Percentiles rank a stretch among this genome's conserved stretches.
Conservation (phyloP, 2,888 invertebrate genomes). For the Orthonychiurus folsomi region DNA sequence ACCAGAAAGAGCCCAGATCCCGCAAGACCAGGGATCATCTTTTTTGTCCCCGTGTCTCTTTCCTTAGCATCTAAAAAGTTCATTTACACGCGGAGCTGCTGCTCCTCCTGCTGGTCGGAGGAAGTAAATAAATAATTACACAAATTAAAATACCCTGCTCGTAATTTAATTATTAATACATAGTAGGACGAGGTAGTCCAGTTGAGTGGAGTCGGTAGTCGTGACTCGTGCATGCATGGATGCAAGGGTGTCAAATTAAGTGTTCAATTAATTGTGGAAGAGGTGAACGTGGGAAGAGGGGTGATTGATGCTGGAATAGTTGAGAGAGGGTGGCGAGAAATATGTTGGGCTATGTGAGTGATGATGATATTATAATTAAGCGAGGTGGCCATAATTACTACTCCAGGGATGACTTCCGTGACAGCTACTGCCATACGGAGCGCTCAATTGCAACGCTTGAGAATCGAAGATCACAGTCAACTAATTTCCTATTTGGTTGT, state of each 20-base stretch:
- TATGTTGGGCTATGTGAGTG: background rate
- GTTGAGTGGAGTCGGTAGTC: too few relatives aligned
- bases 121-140: background rate
- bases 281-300: too few relatives aligned
- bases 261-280: too few relatives aligned
- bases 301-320: too few relatives aligned
- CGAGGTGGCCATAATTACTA: background rate
- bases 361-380: constrained; percentile 1
- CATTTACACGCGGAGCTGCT: too few relatives aligned
- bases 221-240: too few relatives aligned
- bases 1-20: background rate
- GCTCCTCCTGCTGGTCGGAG: too few relatives aligned
- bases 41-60: too few relatives aligned
- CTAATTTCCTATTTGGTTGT: constrained; percentile 69
- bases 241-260: too few relatives aligned
- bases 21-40: background rate
- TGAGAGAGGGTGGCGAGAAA: too few relatives aligned
- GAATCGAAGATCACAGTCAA: constrained; percentile 51
- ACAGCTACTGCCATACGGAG: constrained; percentile 89
- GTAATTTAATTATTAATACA: background rate
- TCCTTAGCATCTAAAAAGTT: too few relatives aligned
- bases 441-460: constrained; percentile 70
- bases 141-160: background rate
- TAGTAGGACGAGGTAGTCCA: too few relatives aligned
- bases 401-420: constrained; percentile 79